A percentile compares a stretch with the other conserved stretches of the same genome.
Conservation (phyloP, 2,888 invertebrate species). For the Nomada ferruginata region DNA sequence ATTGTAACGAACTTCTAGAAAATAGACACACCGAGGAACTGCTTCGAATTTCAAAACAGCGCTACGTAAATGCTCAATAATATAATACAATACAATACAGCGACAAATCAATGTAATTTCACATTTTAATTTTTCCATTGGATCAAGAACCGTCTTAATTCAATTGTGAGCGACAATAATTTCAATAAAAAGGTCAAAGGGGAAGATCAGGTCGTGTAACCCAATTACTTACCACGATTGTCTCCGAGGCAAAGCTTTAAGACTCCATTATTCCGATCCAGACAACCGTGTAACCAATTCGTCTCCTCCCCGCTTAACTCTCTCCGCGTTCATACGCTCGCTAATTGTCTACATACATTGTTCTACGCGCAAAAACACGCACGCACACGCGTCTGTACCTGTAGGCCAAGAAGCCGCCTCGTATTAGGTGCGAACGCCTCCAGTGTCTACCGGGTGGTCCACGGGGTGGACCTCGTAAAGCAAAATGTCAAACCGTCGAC, state of each 20-base stretch:
- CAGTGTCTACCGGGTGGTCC: conserved; percentile 67
- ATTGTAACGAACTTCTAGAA: no score
- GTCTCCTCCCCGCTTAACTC: conserved; percentile 15
- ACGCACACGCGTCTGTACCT: conserved; percentile 16
- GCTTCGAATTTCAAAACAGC: no score
- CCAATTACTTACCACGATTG: conserved; percentile 8
- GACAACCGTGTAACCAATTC: conserved; percentile 35
- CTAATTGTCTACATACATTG: conserved; percentile 21
- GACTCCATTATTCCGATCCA: conserved; percentile 39
- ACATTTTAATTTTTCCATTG: background rate
- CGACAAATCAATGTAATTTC: background rate
- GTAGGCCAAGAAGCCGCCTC: conserved; percentile 26
- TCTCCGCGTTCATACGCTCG: conserved; percentile 1
- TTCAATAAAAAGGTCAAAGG: background rate
- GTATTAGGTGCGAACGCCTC: conserved; percentile 57
- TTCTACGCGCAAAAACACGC: conserved; percentile 32
- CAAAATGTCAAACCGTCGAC: conserved; percentile 65
- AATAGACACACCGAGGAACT: no score
- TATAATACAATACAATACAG: background rate
- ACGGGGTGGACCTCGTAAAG: conserved; percentile 46
- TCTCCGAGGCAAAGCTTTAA: conserved; percentile 29
- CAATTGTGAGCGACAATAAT: background rate
- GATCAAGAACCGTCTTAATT: background rate
- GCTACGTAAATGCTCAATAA: no score
- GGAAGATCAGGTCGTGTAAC: background rate